Base-by-base conservation (phyloP, 2,888 invertebrate genomes). In the Scelioninae gen. 1 region DNA sequence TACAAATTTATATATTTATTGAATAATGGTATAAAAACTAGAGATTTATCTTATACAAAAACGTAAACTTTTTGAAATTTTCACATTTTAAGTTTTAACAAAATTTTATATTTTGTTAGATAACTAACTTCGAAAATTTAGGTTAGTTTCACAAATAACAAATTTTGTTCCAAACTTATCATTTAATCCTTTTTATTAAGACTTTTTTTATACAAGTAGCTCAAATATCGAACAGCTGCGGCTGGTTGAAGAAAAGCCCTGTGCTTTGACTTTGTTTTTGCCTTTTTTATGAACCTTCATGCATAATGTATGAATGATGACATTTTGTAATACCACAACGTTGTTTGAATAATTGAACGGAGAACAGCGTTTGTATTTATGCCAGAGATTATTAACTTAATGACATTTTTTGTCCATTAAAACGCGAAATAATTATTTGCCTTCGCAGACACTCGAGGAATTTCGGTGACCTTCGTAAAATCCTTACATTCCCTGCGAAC, bases 311-410 rank as follows among this genome's bases (percentile, higher is more conserved):
- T 34, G 47, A 5, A 16, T 8, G 6, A 11, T 38, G 40, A 32
- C 60, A 16, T 71, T 71, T 71, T 58, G 71, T 29, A 49, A 60
- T 32, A 40, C 16, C 9, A 40, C 40, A 23, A 71, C 71, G 60
- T 60, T 71, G 71, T 51, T 71, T 60, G 71, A 71, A 71, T 71
- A 71, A 71, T 58, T 71, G 71, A 71, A 71, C 71, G 23, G 40
- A 15, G 56, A 51, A 49, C 60, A 9, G 49, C 15, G 60, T 71
- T 71, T 71, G 60, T 60, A 71, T 51, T 71, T 38, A 40, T 60
- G 65, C 23, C 29, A 16, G 29, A 9, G 11, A 40, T 68, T 68
- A 55, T 68, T 55, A 68, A 68, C 51, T 29, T 51, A 65, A 65
- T 65, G 51, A 23, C 49, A 23, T 34, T 63, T 63, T 16, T 49